Base-by-base conservation (phyloP, 2,113 vertebrate species). In the Phycodurus eques region DNA sequence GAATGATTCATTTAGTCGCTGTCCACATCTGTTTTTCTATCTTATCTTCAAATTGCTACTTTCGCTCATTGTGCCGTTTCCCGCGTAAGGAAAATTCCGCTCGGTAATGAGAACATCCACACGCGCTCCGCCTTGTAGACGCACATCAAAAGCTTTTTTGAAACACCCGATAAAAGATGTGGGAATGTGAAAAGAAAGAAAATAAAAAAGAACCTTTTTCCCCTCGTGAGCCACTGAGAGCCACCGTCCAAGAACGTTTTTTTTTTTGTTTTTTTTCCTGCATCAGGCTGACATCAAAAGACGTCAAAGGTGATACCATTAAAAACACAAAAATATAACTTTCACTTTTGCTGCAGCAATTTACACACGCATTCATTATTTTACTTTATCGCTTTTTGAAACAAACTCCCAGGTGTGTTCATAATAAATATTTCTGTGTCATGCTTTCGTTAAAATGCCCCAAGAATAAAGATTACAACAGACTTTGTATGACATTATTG, bases 31-130 rank as follows among this genome's bases (percentile, higher is more conserved):
- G 83, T 47, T 70, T 83, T 85, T 82, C 75, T n/a, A 71, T 87
- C 86, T 79, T 79, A 80, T 86, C 85, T 85, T 42, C 1, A 78
- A 88, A 87, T 85, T 80, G 83, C 87, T 88, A 85, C 84, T 84
- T 84, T 88, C 83, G 84, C 78, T 88, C 83, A 88, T 86, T 80
- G 80, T 76, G 85, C 82, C 77, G 78, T 71, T 83, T 82, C 84
- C 78, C 81, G 80, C 77, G 83, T 75, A 89, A 89, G 85, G 77
- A 75, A 81, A 79, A 88, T 83, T 88, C 79, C 70, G 70, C 77
- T 82, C 47, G 33, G 49, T 87, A 85, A 88, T 82, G 79, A 91
- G 77, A 83, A 82, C 79, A 73, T 76, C 83, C 82, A 79, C 75
- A 77, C 71, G 64, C 77, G 43, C 62, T 51, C 73, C 80, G 71